phyloP scores from a whole-genome alignment of 2,888 invertebrate species.

The Dryomyza anilis region DNA sequence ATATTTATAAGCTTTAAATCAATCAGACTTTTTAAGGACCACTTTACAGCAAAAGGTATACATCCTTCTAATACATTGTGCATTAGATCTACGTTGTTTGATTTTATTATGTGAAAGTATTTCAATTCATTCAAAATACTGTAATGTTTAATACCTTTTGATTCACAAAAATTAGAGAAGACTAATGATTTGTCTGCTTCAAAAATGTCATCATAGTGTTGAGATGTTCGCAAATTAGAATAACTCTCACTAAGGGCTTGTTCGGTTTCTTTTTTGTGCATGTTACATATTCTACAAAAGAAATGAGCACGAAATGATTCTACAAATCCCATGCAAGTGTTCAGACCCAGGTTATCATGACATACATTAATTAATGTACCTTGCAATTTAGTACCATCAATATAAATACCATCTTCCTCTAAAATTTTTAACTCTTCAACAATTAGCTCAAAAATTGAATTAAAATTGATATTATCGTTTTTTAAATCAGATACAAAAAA shows the following conservation, averaged over 20 bases:
- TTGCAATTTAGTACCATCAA: background rate
- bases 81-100: background rate
- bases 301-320: too few species aligned
- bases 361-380: too few species aligned
- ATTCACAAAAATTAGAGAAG: background rate
- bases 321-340: background rate
- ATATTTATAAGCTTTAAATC: background rate
- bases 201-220: background rate
- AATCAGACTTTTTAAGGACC: background rate
- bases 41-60: background rate
- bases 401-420: background rate
- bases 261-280: background rate
- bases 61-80: background rate
- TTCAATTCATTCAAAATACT: slow-evolving; percentile 3
- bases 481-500: background rate
- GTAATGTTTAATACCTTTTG: background rate
- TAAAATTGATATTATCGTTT: background rate
- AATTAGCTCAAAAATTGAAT: background rate
- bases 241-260: background rate
- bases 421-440: too few species aligned
- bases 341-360: background rate
- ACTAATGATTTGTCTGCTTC: background rate
- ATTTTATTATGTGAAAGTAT: background rate
- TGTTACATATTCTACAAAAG: too few species aligned
- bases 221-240: too few species aligned